A percentile compares a stretch with the other conserved stretches of the same genome.
These are phyloP conservation scores for Drosophila kanekoi DNA, from an alignment of 2,888 invertebrate species.

Conservation along the genomic window DNA sequence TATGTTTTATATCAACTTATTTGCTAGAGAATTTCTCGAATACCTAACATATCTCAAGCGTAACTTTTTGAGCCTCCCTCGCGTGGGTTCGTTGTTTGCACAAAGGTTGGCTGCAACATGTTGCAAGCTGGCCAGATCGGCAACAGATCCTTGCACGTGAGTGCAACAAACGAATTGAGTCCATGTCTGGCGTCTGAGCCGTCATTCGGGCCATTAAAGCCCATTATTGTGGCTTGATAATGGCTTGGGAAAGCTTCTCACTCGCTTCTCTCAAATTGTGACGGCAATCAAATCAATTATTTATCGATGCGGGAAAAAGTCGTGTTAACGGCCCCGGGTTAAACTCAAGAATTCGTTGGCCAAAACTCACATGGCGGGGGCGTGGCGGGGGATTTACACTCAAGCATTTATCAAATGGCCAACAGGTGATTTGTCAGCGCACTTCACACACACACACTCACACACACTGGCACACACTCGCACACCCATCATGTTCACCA, in stretches of 20 bases:
- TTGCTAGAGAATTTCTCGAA: too few species aligned
- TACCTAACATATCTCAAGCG: too few species aligned
- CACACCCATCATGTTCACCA: constrained; percentile 59
- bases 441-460: constrained; percentile 11
- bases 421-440: constrained; percentile 55
- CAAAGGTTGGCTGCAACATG: constrained; percentile 40
- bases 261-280: constrained; percentile 51
- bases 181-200: constrained; percentile 19
- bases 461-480: constrained; percentile 6
- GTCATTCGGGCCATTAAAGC: constrained; percentile 42
- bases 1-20: too few species aligned
- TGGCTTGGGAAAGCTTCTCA: constrained; percentile 65
- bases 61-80: constrained; percentile 21
- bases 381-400: too few species aligned
- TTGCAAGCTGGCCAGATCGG: constrained; percentile 31
- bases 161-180: constrained; percentile 18
- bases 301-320: constrained; percentile 65
- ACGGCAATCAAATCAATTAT: constrained; percentile 78
- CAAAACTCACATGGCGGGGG: too few species aligned
- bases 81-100: constrained; percentile 7
- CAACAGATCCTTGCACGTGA: constrained; percentile 51
- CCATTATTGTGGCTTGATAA: constrained; percentile 53
- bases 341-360: constrained; percentile 51
- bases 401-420: constrained; percentile 45
- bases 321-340: constrained; percentile 60